Percentiles rank a stretch among this genome's conserved stretches.
Evolutionary conservation across 2,888 invertebrate species (phyloP).

Genomic region (Anaspis maculata): DNA sequence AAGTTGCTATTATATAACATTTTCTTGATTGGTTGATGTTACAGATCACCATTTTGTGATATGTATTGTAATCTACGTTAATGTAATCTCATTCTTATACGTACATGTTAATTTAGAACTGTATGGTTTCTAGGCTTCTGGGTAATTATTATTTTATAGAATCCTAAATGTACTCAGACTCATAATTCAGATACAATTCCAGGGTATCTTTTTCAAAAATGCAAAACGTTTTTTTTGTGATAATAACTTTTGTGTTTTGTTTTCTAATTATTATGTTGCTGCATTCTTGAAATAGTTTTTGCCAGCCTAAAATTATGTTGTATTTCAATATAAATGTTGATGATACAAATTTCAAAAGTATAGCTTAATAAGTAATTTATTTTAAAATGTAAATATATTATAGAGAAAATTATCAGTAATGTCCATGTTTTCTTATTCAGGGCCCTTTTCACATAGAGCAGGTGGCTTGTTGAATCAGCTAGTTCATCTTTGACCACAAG

Average conservation of each 20-base stretch:
- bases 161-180: constrained; percentile 16
- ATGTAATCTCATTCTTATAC: too few relatives aligned
- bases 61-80: too few relatives aligned
- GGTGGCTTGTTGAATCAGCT: too few relatives aligned
- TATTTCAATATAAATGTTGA: constrained; percentile 15
- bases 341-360: constrained; percentile 13
- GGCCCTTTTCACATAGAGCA: too few relatives aligned
- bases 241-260: constrained; percentile 12
- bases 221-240: constrained; percentile 14
- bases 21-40: constrained; percentile 21
- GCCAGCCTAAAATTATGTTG: constrained; percentile 9
- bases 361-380: constrained; percentile 21
- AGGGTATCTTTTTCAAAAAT: constrained; percentile 17
- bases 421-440: too few relatives aligned
- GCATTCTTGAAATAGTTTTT: too few relatives aligned
- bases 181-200: constrained; percentile 15
- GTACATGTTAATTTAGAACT: too few relatives aligned
- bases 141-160: constrained; percentile 18
- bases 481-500: too few relatives aligned
- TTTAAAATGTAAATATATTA: constrained; percentile 21
- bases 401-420: constrained; percentile 10
- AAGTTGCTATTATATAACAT: constrained; percentile 15
- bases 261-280: too few relatives aligned
- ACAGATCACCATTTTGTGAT: constrained; percentile 27
- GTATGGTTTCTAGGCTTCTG: too few relatives aligned